A percentile compares a stretch with the other conserved stretches of the same genome.
phyloP scores from a whole-genome alignment of 2,797 vertebrate genomes.

The Schizopygopsis malacanthus region DNA sequence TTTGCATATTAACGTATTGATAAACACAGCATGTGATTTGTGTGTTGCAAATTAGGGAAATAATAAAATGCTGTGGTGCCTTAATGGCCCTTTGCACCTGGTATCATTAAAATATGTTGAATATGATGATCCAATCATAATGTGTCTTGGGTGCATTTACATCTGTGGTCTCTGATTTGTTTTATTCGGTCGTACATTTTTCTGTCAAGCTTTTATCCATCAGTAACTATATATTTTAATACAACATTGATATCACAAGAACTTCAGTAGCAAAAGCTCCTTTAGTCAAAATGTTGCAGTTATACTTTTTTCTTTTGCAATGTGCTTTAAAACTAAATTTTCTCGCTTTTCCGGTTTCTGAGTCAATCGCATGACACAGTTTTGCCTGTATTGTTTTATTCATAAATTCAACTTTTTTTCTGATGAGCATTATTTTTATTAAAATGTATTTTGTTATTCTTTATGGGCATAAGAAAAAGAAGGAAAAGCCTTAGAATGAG shows the following conservation, averaged over 20 bases:
- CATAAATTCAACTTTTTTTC: neutral
- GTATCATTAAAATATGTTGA: neutral
- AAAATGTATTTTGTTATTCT: neutral
- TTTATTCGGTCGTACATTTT: neutral
- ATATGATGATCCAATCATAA: too few species aligned
- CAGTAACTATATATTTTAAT: neutral
- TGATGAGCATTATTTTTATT: too few species aligned
- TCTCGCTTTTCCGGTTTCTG: neutral
- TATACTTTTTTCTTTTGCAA: neutral
- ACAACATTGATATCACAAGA: neutral
- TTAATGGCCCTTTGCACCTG: neutral
- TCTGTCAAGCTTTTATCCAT: neutral
- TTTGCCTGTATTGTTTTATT: neutral
- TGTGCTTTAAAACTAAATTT: neutral
- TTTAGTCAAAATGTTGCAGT: neutral
- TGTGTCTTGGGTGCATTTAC: too few species aligned
- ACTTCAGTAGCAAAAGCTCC: neutral
- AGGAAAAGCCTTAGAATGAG: neutral
- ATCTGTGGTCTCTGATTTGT: neutral
- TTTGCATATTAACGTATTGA: constrained; percentile 13
- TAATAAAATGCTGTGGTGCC: neutral
- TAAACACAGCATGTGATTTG: constrained; percentile 19
- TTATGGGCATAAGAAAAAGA: neutral
- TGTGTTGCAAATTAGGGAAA: neutral
- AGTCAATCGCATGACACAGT: neutral